These are phyloP conservation scores for Drosophila pallidifrons DNA, from an alignment of 1,140 invertebrate species.

Conservation along the genomic window DNA sequence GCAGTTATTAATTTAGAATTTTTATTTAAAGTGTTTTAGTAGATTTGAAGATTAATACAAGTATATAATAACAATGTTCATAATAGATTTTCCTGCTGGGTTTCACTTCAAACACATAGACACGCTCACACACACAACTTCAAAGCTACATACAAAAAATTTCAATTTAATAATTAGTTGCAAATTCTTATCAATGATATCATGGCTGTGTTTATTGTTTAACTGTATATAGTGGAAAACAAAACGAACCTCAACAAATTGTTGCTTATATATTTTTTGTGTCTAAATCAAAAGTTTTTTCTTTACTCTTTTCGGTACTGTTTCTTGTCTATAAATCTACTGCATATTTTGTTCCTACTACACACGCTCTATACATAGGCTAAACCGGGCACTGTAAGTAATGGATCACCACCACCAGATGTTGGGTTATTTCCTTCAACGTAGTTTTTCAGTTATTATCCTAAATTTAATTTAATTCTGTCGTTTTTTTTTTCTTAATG, in stretches of 20 bases:
- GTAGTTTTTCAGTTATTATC: slow-evolving; percentile 66
- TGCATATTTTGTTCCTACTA: slow-evolving; percentile 73
- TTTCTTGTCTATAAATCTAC: slow-evolving; percentile 63
- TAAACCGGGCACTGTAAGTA: slow-evolving; percentile 91
- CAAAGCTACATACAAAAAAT: slow-evolving; percentile 12
- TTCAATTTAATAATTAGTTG: slow-evolving; percentile 38
- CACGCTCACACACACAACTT: slow-evolving; percentile 34
- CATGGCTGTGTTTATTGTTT: slow-evolving; percentile 56
- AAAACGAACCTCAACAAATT: slow-evolving; percentile 1
- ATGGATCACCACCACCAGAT: slow-evolving; percentile 67
- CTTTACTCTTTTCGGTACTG: slow-evolving; percentile 80
- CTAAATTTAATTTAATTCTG: slow-evolving; percentile 22
- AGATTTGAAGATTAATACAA: no score
- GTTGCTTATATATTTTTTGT: slow-evolving; percentile 53
- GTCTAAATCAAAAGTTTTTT: slow-evolving; percentile 79
- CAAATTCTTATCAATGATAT: slow-evolving; percentile 14
- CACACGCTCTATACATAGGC: slow-evolving; percentile 86
- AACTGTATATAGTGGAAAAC: slow-evolving; percentile 55
- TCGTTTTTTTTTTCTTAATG: slow-evolving; percentile 17
- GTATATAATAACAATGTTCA: slow-evolving; percentile 3
- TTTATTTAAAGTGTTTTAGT: no score
- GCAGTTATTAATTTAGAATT: neutral
- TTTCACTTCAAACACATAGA: slow-evolving; percentile 26
- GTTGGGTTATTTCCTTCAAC: slow-evolving; percentile 53
- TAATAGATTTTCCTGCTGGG: slow-evolving; percentile 20